Base-by-base conservation (phyloP, 2,888 invertebrate genomes). In the Atrina japonica region DNA sequence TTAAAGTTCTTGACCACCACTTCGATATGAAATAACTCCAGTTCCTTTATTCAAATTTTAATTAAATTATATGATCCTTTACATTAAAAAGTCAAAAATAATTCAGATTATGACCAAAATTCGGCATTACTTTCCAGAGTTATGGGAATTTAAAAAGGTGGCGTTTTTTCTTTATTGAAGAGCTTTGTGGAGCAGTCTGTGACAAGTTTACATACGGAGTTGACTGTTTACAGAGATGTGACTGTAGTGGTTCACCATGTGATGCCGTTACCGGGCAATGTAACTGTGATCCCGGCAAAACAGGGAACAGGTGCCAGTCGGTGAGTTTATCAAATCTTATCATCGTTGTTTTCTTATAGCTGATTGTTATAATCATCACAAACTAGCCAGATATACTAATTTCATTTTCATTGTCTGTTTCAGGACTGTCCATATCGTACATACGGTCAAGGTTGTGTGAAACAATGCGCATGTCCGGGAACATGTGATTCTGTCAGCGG, bases 241-340 rank as follows among this genome's bases (percentile, higher is more conserved):
- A 93, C 72, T 98, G 98, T 88, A 94, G 94, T 86, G 59, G 67
- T 5, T 95, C 97, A 88, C 95, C 95, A 6, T 85, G 84, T 86
- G 77, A 84, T 77, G 29, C 81, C 59, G 76, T 80, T 9, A 80
- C 83, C 14, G 88, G 85, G 3, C 53, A 55, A 9, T 88, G 88
- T 66, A 58, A 85, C 41, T 84, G 85, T 73, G 70, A 75, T 3
- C 70, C 78, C 7, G 85, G 85, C 1, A 82, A 76, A 25, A 55
- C 56, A 1, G 85, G 84, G 1, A 45, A 56, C 27, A 70, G 72
- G 29, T 86, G 85, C 77, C 74, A 83, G 47, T 53, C 47, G 66
- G 82, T 82, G 66, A 70, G 58, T 16, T 14, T 25, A 25, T 35
- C 11, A 35, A 7, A 7, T 35, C 11, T 35, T 35, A 35, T 35